Evolutionary conservation across 1,140 invertebrate genomes (phyloP).

Genomic region (Papilio helenus): DNA sequence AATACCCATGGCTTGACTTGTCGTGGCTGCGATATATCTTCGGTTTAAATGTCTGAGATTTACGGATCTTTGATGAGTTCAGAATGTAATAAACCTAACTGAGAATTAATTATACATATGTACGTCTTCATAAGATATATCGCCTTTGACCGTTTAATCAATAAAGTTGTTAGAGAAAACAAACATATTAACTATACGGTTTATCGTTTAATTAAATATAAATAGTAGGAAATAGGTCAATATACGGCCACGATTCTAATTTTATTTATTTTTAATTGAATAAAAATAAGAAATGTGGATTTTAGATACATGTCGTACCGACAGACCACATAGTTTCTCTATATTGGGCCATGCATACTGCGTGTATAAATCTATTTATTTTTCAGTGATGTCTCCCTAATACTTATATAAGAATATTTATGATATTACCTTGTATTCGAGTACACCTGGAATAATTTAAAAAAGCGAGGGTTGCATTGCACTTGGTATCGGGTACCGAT

Average conservation of each 20-base stretch:
- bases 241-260: not conserved
- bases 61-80: not conserved
- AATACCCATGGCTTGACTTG: too few species aligned
- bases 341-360: not conserved
- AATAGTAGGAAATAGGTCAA: not conserved
- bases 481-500: not conserved
- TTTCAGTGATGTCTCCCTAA: not conserved
- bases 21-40: too few species aligned
- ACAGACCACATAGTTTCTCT: too few species aligned
- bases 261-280: not conserved
- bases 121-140: not conserved
- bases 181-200: not conserved
- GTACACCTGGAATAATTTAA: slow-evolving; percentile 4
- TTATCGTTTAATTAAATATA: slow-evolving; percentile 12
- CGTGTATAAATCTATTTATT: not conserved
- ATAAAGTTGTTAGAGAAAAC: not conserved
- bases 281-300: too few species aligned
- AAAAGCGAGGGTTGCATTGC: slow-evolving; percentile 2
- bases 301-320: too few species aligned
- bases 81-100: not conserved
- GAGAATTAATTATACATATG: not conserved
- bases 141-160: slow-evolving; percentile 19
- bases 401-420: not conserved
- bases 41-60: too few species aligned
- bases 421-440: not conserved